A percentile compares a stretch with the other conserved stretches of the same genome.
phyloP scores from a whole-genome alignment of 2,113 vertebrate genomes.

The Origma solitaria region DNA sequence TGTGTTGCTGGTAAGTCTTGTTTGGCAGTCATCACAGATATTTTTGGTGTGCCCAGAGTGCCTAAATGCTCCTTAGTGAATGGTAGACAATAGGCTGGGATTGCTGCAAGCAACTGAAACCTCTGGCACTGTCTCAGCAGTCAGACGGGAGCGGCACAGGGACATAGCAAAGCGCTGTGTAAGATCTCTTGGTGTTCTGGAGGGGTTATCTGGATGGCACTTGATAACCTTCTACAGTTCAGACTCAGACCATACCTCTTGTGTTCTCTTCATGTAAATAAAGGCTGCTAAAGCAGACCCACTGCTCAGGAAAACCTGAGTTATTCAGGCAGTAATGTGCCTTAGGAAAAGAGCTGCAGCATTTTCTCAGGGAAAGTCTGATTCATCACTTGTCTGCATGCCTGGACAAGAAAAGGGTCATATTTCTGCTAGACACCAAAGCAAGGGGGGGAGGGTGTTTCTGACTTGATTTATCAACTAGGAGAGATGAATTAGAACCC shows the following conservation, averaged over 20 bases:
- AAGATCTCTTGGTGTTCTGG: neutral
- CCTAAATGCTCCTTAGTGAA: neutral
- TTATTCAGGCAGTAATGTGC: constrained; percentile 11
- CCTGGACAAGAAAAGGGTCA: constrained; percentile 50
- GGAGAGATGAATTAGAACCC: constrained; percentile 59
- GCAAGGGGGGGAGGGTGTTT: neutral
- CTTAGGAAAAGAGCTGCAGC: constrained; percentile 37
- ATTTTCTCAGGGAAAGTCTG: constrained; percentile 46
- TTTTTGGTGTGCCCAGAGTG: neutral
- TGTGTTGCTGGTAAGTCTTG: neutral
- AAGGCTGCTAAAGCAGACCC: neutral
- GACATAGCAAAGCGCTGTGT: neutral
- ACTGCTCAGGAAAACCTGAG: neutral
- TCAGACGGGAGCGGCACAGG: neutral
- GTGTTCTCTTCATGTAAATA: neutral
- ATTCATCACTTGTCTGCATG: constrained; percentile 60
- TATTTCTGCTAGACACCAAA: constrained; percentile 53
- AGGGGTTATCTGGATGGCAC: neutral
- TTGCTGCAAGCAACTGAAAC: neutral
- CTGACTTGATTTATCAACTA: constrained; percentile 57
- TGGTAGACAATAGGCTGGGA: neutral
- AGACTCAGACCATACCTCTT: neutral
- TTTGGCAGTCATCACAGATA: neutral
- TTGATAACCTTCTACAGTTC: neutral
- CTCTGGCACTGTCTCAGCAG: neutral